phyloP scores from a whole-genome alignment of 1,140 invertebrate species.

The Papilio polyxenes region DNA sequence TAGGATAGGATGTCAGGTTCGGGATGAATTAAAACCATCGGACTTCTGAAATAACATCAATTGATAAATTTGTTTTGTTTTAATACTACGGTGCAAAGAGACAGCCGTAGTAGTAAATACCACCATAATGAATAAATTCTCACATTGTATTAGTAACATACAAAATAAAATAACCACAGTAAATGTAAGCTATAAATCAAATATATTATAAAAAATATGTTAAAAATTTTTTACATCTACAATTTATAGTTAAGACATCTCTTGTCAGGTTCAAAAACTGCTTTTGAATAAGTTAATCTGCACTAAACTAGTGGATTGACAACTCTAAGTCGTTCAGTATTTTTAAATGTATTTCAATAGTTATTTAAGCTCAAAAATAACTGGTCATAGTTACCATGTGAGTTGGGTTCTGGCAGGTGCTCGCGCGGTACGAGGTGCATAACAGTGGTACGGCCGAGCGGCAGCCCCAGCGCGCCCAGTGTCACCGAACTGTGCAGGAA shows the following conservation, averaged over 20 bases:
- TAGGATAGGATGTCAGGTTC: slow-evolving; percentile 45
- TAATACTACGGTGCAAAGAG: slow-evolving; percentile 21
- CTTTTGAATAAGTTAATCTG: too few species aligned
- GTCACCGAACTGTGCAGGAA: slow-evolving; percentile 99
- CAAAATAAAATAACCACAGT: too few species aligned
- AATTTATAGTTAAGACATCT: too few species aligned
- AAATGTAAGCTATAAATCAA: too few species aligned
- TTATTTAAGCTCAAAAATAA: neutral
- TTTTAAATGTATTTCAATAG: neutral
- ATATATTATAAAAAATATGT: neutral
- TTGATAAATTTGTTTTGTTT: slow-evolving; percentile 36
- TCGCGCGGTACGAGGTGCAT: slow-evolving; percentile 99
- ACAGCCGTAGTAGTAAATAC: slow-evolving; percentile 11
- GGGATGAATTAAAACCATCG: slow-evolving; percentile 66
- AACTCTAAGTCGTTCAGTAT: neutral
- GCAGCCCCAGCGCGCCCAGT: slow-evolving; percentile 96
- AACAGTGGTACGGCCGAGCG: slow-evolving; percentile 97
- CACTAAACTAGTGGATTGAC: neutral
- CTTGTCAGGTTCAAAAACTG: too few species aligned
- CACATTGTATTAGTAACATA: too few species aligned
- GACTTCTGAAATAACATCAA: slow-evolving; percentile 61
- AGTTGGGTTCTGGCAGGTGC: slow-evolving; percentile 98
- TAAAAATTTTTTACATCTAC: neutral
- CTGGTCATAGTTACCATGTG: slow-evolving; percentile 59
- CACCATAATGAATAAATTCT: too few species aligned